These are phyloP conservation scores for Chloropsis hardwickii DNA, from an alignment of 2,113 vertebrate species.

Conservation along the genomic window DNA sequence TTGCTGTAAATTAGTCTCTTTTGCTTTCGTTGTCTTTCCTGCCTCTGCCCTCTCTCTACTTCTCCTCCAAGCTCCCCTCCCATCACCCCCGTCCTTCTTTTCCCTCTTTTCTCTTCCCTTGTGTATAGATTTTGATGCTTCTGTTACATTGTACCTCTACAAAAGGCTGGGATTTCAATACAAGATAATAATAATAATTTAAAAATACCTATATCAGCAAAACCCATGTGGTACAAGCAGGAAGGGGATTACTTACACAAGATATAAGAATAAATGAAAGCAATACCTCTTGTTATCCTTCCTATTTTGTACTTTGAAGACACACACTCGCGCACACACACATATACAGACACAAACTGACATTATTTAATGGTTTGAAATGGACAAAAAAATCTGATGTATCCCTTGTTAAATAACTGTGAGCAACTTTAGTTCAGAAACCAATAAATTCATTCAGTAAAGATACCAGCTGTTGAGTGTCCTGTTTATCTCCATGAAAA, in stretches of 20 bases:
- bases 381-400: constrained; percentile 85
- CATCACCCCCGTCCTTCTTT: constrained; percentile 57
- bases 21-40: constrained; percentile 67
- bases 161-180: constrained; percentile 75
- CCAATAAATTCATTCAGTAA: constrained; percentile 94
- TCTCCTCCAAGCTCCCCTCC: constrained; percentile 64
- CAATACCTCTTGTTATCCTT: constrained; percentile 90
- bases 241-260: constrained; percentile 76
- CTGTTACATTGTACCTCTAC: constrained; percentile 82
- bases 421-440: constrained; percentile 91
- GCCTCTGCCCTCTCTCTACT: constrained; percentile 57
- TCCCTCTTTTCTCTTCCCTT: constrained; percentile 72
- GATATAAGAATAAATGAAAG: constrained; percentile 84
- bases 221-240: constrained; percentile 73
- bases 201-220: constrained; percentile 68
- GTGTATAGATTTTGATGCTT: constrained; percentile 84
- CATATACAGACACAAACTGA: constrained; percentile 70
- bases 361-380: constrained; percentile 81
- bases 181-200: constrained; percentile 67
- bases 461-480: constrained; percentile 68
- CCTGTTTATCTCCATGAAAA: constrained; percentile 39
- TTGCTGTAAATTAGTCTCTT: constrained; percentile 68
- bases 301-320: constrained; percentile 85
- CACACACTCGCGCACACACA: constrained; percentile 66
- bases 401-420: constrained; percentile 92